phyloP scores from a whole-genome alignment of 2,113 vertebrate genomes.

The Ageneiosus marmoratus region DNA sequence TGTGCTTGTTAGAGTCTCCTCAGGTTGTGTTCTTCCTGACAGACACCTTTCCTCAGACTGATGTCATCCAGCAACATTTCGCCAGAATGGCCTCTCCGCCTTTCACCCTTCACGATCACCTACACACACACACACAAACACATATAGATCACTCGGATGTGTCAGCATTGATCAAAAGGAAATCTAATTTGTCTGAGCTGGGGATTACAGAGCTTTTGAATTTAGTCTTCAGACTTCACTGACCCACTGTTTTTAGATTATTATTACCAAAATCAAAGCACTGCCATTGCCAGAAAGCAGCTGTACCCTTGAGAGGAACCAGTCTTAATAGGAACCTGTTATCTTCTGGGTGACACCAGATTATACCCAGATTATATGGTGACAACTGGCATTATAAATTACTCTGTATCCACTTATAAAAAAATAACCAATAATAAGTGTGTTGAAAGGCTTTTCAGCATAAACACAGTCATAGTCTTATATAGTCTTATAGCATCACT shows the following conservation, averaged over 20 bases:
- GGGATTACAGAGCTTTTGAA: neutral
- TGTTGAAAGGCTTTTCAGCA: neutral
- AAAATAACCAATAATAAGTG: neutral
- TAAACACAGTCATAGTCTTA: neutral
- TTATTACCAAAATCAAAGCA: neutral
- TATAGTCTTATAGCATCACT: neutral
- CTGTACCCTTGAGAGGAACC: neutral
- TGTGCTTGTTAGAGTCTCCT: slow-evolving; percentile 65
- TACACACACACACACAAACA: slow-evolving; percentile 55
- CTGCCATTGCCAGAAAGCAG: neutral
- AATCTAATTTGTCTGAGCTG: neutral
- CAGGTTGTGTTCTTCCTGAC: slow-evolving; percentile 79
- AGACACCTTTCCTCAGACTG: slow-evolving; percentile 83
- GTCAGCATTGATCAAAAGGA: neutral
- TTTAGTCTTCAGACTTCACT: neutral
- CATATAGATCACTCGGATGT: neutral
- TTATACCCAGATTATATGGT: too few species aligned
- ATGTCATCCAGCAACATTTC: slow-evolving; percentile 92
- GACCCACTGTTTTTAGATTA: neutral
- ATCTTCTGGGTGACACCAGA: neutral
- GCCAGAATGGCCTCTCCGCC: slow-evolving; percentile 77
- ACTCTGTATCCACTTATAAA: neutral
- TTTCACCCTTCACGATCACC: slow-evolving; percentile 94
- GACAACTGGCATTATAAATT: neutral
- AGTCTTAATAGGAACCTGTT: neutral